These are phyloP conservation scores for Cylloceria caligata DNA, from an alignment of 2,888 invertebrate species.

Conservation along the genomic window DNA sequence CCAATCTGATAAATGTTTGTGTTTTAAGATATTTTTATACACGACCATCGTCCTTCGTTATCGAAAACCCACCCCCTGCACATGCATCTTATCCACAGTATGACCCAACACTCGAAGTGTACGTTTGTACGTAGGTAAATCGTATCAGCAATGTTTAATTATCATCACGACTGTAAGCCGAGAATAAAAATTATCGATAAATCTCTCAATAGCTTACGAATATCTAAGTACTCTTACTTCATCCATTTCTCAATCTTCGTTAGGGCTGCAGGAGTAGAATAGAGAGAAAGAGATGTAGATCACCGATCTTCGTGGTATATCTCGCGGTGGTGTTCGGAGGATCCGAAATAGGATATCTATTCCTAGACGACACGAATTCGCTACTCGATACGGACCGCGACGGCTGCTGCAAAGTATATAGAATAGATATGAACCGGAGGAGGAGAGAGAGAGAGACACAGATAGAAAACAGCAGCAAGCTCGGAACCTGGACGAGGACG, in stretches of 20 bases:
- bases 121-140: no score
- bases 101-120: background rate
- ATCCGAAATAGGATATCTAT: conserved; percentile 75
- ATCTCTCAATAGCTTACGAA: conserved; percentile 67
- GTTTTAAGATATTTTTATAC: conserved; percentile 16
- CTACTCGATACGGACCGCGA: conserved; percentile 68
- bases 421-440: conserved; percentile 34
- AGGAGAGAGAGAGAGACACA: conserved; percentile 26
- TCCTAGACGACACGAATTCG: conserved; percentile 72
- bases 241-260: conserved; percentile 21
- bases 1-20: background rate
- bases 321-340: conserved; percentile 56
- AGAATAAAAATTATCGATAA: conserved; percentile 71
- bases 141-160: no score
- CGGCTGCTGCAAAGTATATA: conserved; percentile 58
- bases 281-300: conserved; percentile 18
- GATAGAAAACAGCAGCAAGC: conserved; percentile 22
- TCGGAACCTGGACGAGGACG: conserved; percentile 47
- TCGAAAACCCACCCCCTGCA: background rate
- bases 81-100: background rate
- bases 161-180: no score
- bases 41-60: background rate
- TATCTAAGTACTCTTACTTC: conserved; percentile 22
- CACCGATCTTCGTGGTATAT: conserved; percentile 23
- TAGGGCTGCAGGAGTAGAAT: conserved; percentile 5